phyloP scores from a whole-genome alignment of 2,113 vertebrate genomes.

The Seriola quinqueradiata region DNA sequence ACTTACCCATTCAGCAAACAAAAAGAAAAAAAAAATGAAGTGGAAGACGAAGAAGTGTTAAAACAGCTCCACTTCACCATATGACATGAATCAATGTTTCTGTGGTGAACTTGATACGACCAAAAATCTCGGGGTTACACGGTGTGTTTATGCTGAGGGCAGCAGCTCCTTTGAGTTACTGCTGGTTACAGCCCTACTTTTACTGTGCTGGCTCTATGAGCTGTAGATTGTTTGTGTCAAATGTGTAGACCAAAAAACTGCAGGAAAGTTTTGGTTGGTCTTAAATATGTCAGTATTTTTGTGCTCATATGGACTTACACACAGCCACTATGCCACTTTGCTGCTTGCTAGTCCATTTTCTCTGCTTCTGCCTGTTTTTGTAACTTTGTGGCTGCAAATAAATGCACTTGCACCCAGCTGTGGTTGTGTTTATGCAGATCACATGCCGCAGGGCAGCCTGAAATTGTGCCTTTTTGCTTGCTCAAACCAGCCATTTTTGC shows the following conservation, averaged over 20 bases:
- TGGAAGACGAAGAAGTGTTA: background rate
- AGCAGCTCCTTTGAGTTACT: too few relatives aligned
- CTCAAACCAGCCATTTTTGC: background rate
- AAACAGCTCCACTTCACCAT: conserved; percentile 6
- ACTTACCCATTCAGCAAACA: background rate
- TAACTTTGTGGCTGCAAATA: background rate
- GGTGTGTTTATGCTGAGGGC: background rate
- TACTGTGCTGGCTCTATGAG: background rate
- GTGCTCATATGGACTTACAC: background rate
- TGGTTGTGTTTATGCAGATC: conserved; percentile 9
- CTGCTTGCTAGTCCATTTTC: background rate
- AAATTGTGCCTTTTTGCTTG: background rate
- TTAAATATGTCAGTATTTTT: background rate
- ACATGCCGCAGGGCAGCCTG: background rate
- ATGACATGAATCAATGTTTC: background rate
- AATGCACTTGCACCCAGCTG: background rate
- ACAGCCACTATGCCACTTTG: background rate
- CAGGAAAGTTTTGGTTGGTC: background rate
- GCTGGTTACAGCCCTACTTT: background rate
- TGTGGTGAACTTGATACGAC: background rate
- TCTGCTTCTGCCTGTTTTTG: background rate
- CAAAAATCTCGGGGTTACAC: background rate
- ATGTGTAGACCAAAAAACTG: background rate
- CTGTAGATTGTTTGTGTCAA: background rate
- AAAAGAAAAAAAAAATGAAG: background rate